Conservation (phyloP, 1,140 invertebrate species). For the Nebria ingens region DNA sequence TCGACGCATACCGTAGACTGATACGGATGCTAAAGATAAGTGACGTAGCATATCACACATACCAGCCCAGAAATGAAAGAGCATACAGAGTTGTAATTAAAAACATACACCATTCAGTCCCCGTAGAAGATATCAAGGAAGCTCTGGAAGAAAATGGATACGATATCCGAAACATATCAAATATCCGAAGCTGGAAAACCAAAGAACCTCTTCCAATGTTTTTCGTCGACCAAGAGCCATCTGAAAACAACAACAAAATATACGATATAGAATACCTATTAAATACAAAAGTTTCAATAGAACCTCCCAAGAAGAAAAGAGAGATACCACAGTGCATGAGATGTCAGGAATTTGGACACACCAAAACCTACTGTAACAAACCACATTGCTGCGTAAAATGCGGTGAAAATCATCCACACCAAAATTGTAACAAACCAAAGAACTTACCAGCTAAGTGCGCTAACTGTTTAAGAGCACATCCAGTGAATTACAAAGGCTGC, state of each 20-base stretch:
- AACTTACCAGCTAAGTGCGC: constrained; percentile 26
- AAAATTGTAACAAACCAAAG: constrained; percentile 30
- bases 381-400: constrained; percentile 31
- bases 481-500: constrained; percentile 32
- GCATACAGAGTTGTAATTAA: constrained; percentile 16
- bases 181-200: constrained; percentile 20
- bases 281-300: constrained; percentile 24
- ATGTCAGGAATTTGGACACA: constrained; percentile 33
- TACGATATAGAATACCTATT: constrained; percentile 25
- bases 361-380: constrained; percentile 27
- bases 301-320: constrained; percentile 25
- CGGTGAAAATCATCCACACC: constrained; percentile 24
- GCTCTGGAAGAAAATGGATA: constrained; percentile 14
- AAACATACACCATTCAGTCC: constrained; percentile 20
- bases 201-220: constrained; percentile 28
- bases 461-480: constrained; percentile 28
- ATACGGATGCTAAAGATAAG: neutral
- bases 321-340: constrained; percentile 27
- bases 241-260: constrained; percentile 30
- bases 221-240: constrained; percentile 28
- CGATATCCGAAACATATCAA: constrained; percentile 20
- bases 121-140: constrained; percentile 14
- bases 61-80: neutral
- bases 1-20: neutral
- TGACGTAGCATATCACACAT: neutral